phyloP scores from a whole-genome alignment of 2,888 invertebrate species.

The Scaptomyza parva region DNA sequence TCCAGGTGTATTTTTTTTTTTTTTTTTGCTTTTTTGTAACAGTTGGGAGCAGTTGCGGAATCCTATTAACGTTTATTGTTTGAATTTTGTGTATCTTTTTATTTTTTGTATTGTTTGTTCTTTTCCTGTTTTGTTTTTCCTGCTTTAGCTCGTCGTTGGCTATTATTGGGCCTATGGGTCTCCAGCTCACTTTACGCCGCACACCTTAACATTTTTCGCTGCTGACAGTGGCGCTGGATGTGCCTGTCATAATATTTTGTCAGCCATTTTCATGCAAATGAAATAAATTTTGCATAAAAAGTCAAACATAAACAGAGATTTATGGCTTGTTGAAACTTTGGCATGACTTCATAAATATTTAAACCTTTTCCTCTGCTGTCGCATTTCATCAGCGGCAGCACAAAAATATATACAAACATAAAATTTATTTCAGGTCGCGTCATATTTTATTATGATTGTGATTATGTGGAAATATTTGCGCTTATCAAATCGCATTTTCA shows the following conservation, averaged over 20 bases:
- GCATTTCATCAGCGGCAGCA: constrained; percentile 26
- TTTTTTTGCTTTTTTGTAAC: neutral
- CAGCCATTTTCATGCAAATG: constrained; percentile 81
- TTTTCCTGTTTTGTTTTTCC: neutral
- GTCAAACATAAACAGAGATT: constrained; percentile 81
- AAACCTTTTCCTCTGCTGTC: constrained; percentile 68
- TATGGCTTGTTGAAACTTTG: constrained; percentile 81
- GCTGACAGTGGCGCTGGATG: constrained; percentile 25
- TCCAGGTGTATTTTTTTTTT: constrained; percentile 62
- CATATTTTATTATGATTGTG: constrained; percentile 57
- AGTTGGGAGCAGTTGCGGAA: constrained; percentile 12
- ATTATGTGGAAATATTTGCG: constrained; percentile 77
- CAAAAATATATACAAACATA: neutral
- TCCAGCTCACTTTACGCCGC: neutral
- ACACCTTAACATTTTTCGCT: constrained; percentile 3
- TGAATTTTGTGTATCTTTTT: constrained; percentile 75
- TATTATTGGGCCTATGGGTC: constrained; percentile 23
- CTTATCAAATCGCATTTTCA: constrained; percentile 52
- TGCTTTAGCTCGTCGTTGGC: constrained; percentile 10
- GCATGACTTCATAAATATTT: constrained; percentile 81
- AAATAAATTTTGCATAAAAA: constrained; percentile 81
- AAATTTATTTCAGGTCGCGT: constrained; percentile 30
- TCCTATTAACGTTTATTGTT: constrained; percentile 70
- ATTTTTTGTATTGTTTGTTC: constrained; percentile 26
- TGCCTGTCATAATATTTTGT: constrained; percentile 77